Evolutionary conservation across 2,113 vertebrate genomes (phyloP), one percentile per base, ranked within the genome.

Genomic region (Eupsittula cactorum): DNA sequence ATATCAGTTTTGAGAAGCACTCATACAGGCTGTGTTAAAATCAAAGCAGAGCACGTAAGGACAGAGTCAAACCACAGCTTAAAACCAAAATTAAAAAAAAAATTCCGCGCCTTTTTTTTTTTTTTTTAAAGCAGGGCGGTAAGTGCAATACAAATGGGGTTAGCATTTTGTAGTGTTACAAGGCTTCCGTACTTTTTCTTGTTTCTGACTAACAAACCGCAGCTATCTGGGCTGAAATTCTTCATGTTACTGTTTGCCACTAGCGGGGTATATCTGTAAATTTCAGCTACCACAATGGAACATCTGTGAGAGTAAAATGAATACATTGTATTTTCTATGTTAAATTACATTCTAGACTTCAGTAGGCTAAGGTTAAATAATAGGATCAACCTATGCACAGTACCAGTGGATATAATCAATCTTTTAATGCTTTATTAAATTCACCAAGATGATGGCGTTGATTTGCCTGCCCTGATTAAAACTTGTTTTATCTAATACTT

Each of bases 1-100:
- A 0, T 68, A 64, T n/a, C 35, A 33, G 44, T 13, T 87, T 92
- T 78, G 35, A 82, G 69, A 80, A 76, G 28, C 0, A 0, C 44
- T 78, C 8, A 28, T 20, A 46, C 6, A 47, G 33, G 29, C 65
- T 79, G 9, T 69, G 76, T 82, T 53, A 82, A 91, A 93, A 76
- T 73, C 52, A 81, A 85, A 95, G 91, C 20, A 82, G 37, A 91
- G 11, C 33, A 25, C 3, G 7, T 59, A 71, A 55, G 10, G 52
- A 52, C 35, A 86, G 64, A 55, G 50, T 31, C 87, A 93, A 89
- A 60, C 33, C 47, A 68, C 25, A 91, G 57, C 35, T 93, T 53
- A n/a, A 93, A 92, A 90, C 18, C 42, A 90, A 84, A 42, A 88
- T 65, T 92, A 28, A 29, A 2, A 57, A 57, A 55, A 33, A 57